phyloP scores from a whole-genome alignment of 2,113 vertebrate species.

The Nibea coibor region DNA sequence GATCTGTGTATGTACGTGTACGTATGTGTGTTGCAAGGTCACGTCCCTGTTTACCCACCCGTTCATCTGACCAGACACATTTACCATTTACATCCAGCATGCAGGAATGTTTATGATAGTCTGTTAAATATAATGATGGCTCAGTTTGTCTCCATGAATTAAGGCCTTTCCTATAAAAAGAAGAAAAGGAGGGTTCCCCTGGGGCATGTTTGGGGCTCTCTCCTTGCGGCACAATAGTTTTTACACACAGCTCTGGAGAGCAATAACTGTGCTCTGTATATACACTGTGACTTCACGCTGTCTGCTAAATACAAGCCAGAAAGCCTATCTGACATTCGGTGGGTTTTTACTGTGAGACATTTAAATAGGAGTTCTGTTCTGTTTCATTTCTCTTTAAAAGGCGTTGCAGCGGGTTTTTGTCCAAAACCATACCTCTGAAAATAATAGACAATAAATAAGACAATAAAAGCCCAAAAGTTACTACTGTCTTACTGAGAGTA shows the following conservation, averaged over 20 bases:
- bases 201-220: slow-evolving; percentile 54
- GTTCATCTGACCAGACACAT: slow-evolving; percentile 43
- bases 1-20: slow-evolving; percentile 3
- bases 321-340: slow-evolving; percentile 41
- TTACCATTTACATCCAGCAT: slow-evolving; percentile 54
- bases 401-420: slow-evolving; percentile 3
- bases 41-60: slow-evolving; percentile 43
- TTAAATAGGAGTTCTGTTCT: slow-evolving; percentile 49
- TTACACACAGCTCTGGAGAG: slow-evolving; percentile 48
- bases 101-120: slow-evolving; percentile 75
- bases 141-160: slow-evolving; percentile 70
- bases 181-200: slow-evolving; percentile 61
- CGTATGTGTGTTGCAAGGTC: slow-evolving; percentile 44
- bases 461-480: slow-evolving; percentile 11
- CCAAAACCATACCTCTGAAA: slow-evolving; percentile 23
- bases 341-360: slow-evolving; percentile 40
- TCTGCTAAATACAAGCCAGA: slow-evolving; percentile 63
- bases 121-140: slow-evolving; percentile 74
- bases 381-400: slow-evolving; percentile 56
- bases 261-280: slow-evolving; percentile 57
- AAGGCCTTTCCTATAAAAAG: slow-evolving; percentile 68
- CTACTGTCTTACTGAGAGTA: slow-evolving; percentile 2
- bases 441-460: slow-evolving; percentile 3
- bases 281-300: slow-evolving; percentile 54
- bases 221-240: slow-evolving; percentile 59